phyloP scores from a whole-genome alignment of 2,797 vertebrate genomes.

The Potorous gilbertii region DNA sequence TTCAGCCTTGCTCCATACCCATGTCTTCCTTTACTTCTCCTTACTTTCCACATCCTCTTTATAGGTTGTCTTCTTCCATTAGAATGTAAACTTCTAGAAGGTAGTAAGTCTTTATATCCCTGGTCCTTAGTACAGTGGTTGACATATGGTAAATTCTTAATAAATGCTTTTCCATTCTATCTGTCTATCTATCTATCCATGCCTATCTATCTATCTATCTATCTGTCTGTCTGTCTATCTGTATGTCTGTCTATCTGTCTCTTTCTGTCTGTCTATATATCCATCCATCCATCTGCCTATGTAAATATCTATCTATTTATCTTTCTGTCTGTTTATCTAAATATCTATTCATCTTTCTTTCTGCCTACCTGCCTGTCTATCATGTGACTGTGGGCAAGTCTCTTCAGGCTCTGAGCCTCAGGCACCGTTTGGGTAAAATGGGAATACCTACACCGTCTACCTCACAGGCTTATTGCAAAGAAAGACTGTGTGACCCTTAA shows the following conservation, averaged over 20 bases:
- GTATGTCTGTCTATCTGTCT: accelerated
- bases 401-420: neutral
- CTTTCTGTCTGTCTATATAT: too few relatives aligned
- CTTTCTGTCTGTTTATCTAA: too few relatives aligned
- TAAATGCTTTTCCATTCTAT: neutral
- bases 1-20: neutral
- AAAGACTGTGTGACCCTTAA: slow-evolving; percentile 3
- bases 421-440: neutral
- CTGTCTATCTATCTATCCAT: too few relatives aligned
- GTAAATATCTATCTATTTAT: too few relatives aligned
- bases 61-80: neutral
- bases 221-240: too few relatives aligned
- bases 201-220: neutral
- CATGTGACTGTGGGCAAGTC: neutral
- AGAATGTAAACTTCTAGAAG: neutral
- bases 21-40: neutral
- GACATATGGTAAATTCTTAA: neutral
- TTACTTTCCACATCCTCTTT: neutral
- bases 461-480: neutral
- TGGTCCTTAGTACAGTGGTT: neutral
- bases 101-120: neutral
- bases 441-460: neutral
- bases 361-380: neutral
- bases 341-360: too few relatives aligned
- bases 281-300: too few relatives aligned